phyloP scores from a whole-genome alignment of 2,113 vertebrate genomes.

The Gymnarchus niloticus region DNA sequence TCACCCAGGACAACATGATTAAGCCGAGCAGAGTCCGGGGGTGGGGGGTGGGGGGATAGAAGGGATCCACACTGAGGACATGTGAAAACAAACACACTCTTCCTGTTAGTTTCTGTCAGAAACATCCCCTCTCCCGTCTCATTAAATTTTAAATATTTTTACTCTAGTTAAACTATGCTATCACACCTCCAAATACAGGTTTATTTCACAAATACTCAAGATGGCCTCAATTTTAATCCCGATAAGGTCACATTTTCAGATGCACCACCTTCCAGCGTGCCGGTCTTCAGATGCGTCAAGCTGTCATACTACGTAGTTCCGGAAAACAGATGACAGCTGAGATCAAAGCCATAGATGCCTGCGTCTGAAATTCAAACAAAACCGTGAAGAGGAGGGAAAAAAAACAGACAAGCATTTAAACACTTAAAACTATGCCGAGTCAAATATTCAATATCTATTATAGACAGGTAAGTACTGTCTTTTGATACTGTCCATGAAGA shows the following conservation, averaged over 20 bases:
- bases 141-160: slow-evolving; percentile 2
- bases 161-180: neutral
- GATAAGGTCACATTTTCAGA: neutral
- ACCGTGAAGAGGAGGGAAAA: neutral
- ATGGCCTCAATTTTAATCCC: neutral
- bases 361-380: neutral
- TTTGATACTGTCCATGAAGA: too few relatives aligned
- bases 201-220: neutral
- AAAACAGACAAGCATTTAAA: neutral
- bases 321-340: neutral
- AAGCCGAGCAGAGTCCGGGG: neutral
- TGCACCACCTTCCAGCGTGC: neutral
- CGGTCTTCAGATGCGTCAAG: neutral
- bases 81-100: slow-evolving; percentile 69
- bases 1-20: neutral
- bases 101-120: slow-evolving; percentile 61
- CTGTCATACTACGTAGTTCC: neutral
- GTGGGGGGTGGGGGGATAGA: slow-evolving; percentile 39
- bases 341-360: slow-evolving; percentile 6
- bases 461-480: too few relatives aligned
- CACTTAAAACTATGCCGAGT: neutral
- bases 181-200: neutral
- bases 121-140: slow-evolving; percentile 46
- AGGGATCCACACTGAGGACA: slow-evolving; percentile 64
- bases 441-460: neutral